Percentiles rank a stretch among this genome's conserved stretches.
Evolutionary conservation across 2,888 invertebrate species (phyloP).

Genomic region (Dynastes grantii): DNA sequence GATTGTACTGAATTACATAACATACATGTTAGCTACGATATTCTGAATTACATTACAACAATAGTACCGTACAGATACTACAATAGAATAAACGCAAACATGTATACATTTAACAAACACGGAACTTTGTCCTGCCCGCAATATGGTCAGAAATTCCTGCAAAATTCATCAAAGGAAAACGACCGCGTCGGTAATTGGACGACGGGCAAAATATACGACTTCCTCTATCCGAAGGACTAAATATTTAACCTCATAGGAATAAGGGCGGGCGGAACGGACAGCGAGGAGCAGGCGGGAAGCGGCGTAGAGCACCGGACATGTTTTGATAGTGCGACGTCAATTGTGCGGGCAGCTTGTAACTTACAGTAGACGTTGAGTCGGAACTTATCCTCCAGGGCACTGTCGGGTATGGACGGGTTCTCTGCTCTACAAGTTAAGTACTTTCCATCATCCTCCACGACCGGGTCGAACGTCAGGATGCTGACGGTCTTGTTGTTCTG

Average conservation of each 20-base stretch:
- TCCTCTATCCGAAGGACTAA: slow-evolving; percentile 9
- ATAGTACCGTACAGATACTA: no score
- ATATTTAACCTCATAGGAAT: slow-evolving; percentile 14
- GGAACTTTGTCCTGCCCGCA: neutral
- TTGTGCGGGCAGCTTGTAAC: slow-evolving; percentile 63
- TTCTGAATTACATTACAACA: no score
- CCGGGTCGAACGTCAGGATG: slow-evolving; percentile 86
- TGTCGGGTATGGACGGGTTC: slow-evolving; percentile 88
- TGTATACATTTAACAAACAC: neutral
- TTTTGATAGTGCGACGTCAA: slow-evolving; percentile 31
- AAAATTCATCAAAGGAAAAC: slow-evolving; percentile 29
- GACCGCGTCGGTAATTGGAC: slow-evolving; percentile 22
- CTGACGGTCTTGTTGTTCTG: slow-evolving; percentile 88
- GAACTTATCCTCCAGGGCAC: slow-evolving; percentile 90
- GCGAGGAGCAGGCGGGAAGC: neutral
- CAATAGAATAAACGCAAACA: no score
- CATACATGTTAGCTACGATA: no score
- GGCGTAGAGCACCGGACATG: slow-evolving; percentile 10
- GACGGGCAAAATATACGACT: slow-evolving; percentile 18
- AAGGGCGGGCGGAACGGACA: neutral
- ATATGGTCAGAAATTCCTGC: neutral
- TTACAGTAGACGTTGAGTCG: slow-evolving; percentile 91
- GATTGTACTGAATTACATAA: no score
- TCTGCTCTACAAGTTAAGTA: slow-evolving; percentile 91
- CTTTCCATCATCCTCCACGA: slow-evolving; percentile 91